Percentiles rank a stretch among this genome's conserved stretches.
Conservation (phyloP, 2,888 invertebrate genomes). For the Tillus elongatus region DNA sequence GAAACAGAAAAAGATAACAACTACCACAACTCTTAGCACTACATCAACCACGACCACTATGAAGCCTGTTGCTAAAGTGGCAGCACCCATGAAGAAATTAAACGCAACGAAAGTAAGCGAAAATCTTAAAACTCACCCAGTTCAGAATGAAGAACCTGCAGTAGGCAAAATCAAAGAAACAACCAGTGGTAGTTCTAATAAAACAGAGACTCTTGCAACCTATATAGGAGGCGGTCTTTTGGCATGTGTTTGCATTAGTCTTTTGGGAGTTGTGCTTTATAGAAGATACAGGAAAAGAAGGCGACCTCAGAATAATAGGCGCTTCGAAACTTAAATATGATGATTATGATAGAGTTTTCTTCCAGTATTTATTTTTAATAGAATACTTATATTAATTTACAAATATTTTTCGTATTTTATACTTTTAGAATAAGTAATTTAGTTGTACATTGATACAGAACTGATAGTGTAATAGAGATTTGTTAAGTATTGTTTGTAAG, state of each 20-base stretch:
- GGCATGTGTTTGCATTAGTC: constrained; percentile 10
- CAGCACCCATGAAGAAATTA: background rate
- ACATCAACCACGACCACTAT: constrained; percentile 10
- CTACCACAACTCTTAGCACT: constrained; percentile 15
- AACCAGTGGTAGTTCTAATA: constrained; percentile 6
- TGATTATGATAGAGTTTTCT: background rate
- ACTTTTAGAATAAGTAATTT: no score
- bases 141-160: background rate
- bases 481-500: no score
- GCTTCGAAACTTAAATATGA: constrained; percentile 21
- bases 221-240: constrained; percentile 19
- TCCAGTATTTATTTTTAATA: background rate
- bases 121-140: background rate
- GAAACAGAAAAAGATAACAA: constrained; percentile 18
- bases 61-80: constrained; percentile 4
- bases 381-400: no score
- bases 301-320: constrained; percentile 18
- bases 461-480: no score
- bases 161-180: no score
- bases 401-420: no score
- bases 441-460: no score
- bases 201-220: constrained; percentile 17
- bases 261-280: constrained; percentile 11
- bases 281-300: constrained; percentile 15
- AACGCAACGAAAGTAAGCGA: constrained; percentile 3